Evolutionary conservation across 1,140 invertebrate species (phyloP), one percentile per base, ranked within the genome.

Genomic region (Drosophila lacteicornis): DNA sequence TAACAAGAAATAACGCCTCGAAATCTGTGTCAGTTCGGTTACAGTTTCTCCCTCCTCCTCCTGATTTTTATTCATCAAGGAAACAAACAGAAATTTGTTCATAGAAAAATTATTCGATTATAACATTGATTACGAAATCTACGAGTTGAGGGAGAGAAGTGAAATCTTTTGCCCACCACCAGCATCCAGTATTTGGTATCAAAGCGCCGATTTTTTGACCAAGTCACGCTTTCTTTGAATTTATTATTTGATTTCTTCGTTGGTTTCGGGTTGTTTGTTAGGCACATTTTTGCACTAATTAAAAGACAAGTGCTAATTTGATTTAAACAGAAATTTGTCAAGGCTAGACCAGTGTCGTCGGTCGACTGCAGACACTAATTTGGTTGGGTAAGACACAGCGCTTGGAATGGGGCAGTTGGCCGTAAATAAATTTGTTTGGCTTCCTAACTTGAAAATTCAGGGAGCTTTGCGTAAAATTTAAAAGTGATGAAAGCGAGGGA

Each of bases 61-160:
- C 27, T 30, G 49, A 33, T 40, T 56, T 70, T 70, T 66, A 66
- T 75, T 76, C 74, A 75, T 75, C 42, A 75, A 33, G 60, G 53
- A 75, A 65, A 66, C 71, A 75, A 75, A 57, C 71, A 33, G 38
- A 73, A 75, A 75, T 70, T 70, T 70, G 38, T 55, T 55, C 56
- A 75, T 73, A 67, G 36, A 50, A 80, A 86, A 79, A 65, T 45
- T 27, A 79, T 82, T 75, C 63, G 79, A 82, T 87, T 87, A 83
- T 87, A 80, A 79, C 82, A 83, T 74, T 68, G 80, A 88, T 87
- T 87, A 88, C 82, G 77, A 77, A 80, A 87, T 79, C 59, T 51
- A 55, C 61, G 25, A 60, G 79, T 45, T 74, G 63, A 63, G 74
- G 75, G 57, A 47, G 49, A 36, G 75, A 67, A 56, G 59, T 63